phyloP scores from a whole-genome alignment of 2,113 vertebrate species.

The Ctenodactylus gundi region DNA sequence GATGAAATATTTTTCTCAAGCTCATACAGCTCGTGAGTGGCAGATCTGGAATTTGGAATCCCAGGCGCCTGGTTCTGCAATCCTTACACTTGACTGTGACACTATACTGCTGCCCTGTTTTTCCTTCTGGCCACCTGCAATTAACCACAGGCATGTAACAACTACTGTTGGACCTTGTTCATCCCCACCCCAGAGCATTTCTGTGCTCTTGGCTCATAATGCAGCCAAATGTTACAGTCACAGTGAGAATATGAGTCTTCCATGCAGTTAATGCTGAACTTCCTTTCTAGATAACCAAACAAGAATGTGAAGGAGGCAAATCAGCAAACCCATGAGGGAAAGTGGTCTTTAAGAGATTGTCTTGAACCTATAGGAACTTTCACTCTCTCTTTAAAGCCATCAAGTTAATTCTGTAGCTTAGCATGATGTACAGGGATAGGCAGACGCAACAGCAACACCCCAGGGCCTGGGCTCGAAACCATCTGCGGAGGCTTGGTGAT shows the following conservation, averaged over 20 bases:
- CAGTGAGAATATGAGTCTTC: not conserved
- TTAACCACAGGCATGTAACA: not conserved
- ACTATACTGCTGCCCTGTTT: not conserved
- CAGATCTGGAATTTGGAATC: not conserved
- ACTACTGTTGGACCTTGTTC: not conserved
- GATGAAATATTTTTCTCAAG: not conserved
- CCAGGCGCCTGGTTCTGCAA: not conserved
- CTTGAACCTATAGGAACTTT: not conserved
- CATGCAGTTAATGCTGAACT: not conserved
- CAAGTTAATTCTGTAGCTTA: not conserved
- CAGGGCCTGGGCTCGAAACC: not conserved
- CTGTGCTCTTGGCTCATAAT: not conserved
- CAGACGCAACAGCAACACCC: fast-evolving
- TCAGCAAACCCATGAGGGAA: not conserved
- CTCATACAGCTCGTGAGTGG: not conserved
- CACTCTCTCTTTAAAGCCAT: not conserved
- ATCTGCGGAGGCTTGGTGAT: not conserved
- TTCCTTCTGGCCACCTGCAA: not conserved
- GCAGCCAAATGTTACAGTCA: not conserved
- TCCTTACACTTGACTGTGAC: not conserved
- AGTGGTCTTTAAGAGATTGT: not conserved
- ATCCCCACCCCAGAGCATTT: not conserved
- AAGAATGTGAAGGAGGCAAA: not conserved
- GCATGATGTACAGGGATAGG: not conserved
- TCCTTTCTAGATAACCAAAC: not conserved